Evolutionary conservation across 2,888 invertebrate genomes (phyloP), one percentile per base, ranked within the genome.

Genomic region (Tenthredo mesomela): DNA sequence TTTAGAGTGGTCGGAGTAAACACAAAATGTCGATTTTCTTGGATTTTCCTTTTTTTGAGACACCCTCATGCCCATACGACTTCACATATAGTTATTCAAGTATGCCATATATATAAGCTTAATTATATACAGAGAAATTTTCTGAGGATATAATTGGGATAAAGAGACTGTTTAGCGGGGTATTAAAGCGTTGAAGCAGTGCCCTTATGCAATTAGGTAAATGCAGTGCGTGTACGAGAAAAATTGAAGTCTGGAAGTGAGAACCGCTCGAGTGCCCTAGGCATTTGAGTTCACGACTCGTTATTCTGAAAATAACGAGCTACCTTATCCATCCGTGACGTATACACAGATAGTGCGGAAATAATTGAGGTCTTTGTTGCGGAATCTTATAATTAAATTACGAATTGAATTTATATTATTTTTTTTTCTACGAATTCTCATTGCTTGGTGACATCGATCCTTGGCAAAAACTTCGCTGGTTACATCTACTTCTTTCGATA

Each of bases 141-240:
- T 61, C 58, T 25, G 29, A 61, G 2, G 21, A 50, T 80, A 58
- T 80, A 58, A 80, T 80, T 80, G 78, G 61, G 47, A 80, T 61
- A 21, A 40, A 80, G 78, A 58, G 61, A 5, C 40, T 37, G n/a
- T 80, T 80, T 37, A 80, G 40, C 25, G 33, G 21, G 12, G 61
- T 37, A 9, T 61, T n/a, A 10, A 58, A 50, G 61, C 78, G 61
- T 58, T 25, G 58, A 40, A 37, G n/a, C 78, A n/a, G 7, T 61
- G 37, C 58, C 58, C 61, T 61, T 80, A 43, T 43, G 78, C 58
- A 80, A 80, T 80, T 80, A 80, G 25, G 78, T 80, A 80, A 80
- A 80, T 61, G 58, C 50, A 9, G 37, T 58, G 15, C 58, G 78
- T 37, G 21, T 40, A 37, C 1, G 21, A n/a, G 4, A 6, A 25